A percentile compares a stretch with the other conserved stretches of the same genome.
Evolutionary conservation across 2,113 vertebrate genomes (phyloP).

Genomic region (Phalacrocorax carbo): DNA sequence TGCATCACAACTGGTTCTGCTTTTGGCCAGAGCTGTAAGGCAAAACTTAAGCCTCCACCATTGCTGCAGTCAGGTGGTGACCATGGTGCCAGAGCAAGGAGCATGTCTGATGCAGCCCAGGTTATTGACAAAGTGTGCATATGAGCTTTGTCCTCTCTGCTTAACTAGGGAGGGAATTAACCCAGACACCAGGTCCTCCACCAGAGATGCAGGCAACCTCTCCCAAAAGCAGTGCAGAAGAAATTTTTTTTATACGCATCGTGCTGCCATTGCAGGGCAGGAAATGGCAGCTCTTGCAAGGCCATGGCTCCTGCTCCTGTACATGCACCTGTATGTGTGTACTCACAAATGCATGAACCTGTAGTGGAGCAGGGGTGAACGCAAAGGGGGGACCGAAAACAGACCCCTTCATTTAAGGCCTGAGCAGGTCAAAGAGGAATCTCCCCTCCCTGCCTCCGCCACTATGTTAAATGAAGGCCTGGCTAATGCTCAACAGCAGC

Average conservation of each 20-base stretch:
- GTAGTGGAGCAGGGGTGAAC: not conserved
- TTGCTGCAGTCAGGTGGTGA: not conserved
- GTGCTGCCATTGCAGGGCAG: not conserved
- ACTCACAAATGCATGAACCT: no score
- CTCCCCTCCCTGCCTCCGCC: no score
- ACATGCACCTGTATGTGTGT: fast-evolving
- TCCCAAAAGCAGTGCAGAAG: not conserved
- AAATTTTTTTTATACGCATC: not conserved
- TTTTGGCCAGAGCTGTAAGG: not conserved
- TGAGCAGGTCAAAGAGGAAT: not conserved
- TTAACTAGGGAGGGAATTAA: not conserved
- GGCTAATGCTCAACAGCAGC: not conserved
- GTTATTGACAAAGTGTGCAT: not conserved
- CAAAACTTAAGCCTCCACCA: not conserved
- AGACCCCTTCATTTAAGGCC: not conserved
- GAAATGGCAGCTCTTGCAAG: not conserved
- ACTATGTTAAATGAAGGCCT: not conserved
- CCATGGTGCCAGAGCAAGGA: fast-evolving
- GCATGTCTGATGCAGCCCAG: not conserved
- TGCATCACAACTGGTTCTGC: not conserved
- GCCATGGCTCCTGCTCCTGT: not conserved
- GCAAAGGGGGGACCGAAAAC: not conserved
- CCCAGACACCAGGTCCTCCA: not conserved
- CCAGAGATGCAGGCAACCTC: not conserved
- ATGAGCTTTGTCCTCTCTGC: not conserved